These are phyloP conservation scores for Hormiphora californensis DNA, from an alignment of 37 sponge, comb jelly and placozoan species.

Conservation along the genomic window DNA sequence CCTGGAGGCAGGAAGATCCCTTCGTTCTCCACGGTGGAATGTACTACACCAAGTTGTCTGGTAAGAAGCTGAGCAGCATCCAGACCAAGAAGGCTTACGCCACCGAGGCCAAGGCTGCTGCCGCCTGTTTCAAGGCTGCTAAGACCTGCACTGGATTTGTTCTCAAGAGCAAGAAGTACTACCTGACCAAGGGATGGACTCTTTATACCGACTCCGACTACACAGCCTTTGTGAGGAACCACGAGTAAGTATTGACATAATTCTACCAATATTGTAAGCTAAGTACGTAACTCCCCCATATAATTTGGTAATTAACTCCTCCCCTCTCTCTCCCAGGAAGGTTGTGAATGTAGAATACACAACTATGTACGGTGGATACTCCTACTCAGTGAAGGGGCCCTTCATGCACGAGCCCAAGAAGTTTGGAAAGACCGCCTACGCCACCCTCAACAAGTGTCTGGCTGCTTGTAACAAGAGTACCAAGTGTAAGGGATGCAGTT, in stretches of 20 bases:
- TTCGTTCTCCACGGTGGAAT: neutral
- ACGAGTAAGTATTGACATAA: too few relatives aligned
- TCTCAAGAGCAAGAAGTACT: neutral
- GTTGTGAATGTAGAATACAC: neutral
- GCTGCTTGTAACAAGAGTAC: neutral
- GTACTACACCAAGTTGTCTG: neutral
- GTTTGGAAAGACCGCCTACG: neutral
- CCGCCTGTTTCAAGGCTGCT: neutral
- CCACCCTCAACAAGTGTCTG: neutral
- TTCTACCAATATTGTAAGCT: too few relatives aligned
- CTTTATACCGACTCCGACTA: neutral
- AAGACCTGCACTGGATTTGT: slow-evolving; percentile 4
- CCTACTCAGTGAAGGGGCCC: neutral
- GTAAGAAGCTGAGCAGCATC: neutral
- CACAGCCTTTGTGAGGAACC: neutral
- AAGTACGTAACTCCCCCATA: too few relatives aligned
- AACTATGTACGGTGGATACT: neutral
- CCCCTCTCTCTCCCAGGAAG: too few relatives aligned
- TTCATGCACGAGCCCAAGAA: slow-evolving; percentile 24
- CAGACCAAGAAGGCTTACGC: neutral
- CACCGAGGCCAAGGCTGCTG: neutral
- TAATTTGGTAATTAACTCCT: too few relatives aligned
- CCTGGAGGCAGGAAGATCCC: neutral
- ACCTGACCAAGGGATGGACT: neutral
- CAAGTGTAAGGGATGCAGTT: neutral